A percentile compares a stretch with the other conserved stretches of the same genome.
Evolutionary conservation across 2,888 invertebrate genomes (phyloP).

Genomic region (Drosophila pseudotalamancana): DNA sequence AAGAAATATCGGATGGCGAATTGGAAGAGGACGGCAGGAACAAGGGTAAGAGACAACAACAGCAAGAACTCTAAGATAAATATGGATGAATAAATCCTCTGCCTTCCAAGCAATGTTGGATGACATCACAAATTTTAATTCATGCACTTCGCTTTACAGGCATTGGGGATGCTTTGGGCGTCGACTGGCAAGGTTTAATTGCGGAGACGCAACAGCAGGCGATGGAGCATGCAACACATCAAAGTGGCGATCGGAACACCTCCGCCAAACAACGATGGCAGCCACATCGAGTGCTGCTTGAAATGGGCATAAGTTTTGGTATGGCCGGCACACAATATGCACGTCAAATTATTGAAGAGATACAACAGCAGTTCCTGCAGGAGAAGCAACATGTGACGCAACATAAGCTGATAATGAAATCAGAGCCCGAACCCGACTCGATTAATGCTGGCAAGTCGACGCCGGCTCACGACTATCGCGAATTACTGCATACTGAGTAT

Average conservation of each 20-base stretch:
- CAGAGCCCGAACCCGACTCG: constrained; percentile 5
- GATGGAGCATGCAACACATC: constrained; percentile 68
- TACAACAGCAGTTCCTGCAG: constrained; percentile 79
- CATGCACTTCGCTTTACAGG: constrained; percentile 55
- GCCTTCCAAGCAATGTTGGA: neutral
- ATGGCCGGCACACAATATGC: constrained; percentile 90
- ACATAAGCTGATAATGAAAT: constrained; percentile 12
- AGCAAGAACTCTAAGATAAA: constrained; percentile 6
- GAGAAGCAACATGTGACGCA: constrained; percentile 63
- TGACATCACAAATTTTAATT: constrained; percentile 3
- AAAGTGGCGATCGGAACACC: constrained; percentile 83
- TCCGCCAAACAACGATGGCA: constrained; percentile 91
- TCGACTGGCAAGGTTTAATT: constrained; percentile 96
- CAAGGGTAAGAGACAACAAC: constrained; percentile 81
- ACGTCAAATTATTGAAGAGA: constrained; percentile 83
- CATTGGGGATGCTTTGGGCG: constrained; percentile 96
- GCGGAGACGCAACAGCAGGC: constrained; percentile 88
- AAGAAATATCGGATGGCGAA: constrained; percentile 96
- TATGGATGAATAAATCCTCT: constrained; percentile 1
- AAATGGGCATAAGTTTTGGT: constrained; percentile 91
- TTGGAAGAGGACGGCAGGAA: constrained; percentile 93
- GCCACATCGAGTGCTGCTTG: constrained; percentile 90
- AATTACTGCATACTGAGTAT: constrained; percentile 76
- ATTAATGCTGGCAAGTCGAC: constrained; percentile 34
- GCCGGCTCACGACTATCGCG: constrained; percentile 84